A percentile compares a stretch with the other conserved stretches of the same genome.
Conservation (phyloP, 2,888 invertebrate species). For the Phalera bucephala region DNA sequence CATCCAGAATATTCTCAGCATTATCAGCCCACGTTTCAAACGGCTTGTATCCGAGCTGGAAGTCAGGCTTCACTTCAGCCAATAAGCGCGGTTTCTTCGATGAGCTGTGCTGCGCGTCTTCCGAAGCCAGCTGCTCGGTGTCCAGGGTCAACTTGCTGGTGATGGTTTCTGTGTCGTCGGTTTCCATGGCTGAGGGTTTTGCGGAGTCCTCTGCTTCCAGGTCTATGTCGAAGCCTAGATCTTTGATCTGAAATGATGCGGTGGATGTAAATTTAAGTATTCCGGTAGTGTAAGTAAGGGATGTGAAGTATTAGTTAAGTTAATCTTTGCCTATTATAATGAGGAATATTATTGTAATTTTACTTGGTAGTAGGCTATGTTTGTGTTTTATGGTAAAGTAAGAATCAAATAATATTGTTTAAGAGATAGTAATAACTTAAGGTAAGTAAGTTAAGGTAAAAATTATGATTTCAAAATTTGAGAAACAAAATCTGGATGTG, state of each 20-base stretch:
- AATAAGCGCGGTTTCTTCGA: constrained; percentile 62
- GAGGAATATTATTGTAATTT: no score
- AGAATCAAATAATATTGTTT: background rate
- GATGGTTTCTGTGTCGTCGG: constrained; percentile 38
- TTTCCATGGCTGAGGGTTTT: constrained; percentile 46
- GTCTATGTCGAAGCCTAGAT: constrained; percentile 83
- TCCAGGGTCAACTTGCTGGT: constrained; percentile 12
- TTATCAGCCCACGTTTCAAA: constrained; percentile 65
- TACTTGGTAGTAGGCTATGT: no score
- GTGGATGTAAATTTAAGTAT: no score
- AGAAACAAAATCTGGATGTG: no score
- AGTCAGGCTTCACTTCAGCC: constrained; percentile 53
- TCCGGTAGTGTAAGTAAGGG: no score
- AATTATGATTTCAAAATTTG: no score
- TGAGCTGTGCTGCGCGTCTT: constrained; percentile 12
- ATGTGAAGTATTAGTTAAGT: no score
- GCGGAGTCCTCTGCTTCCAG: constrained; percentile 41
- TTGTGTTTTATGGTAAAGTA: no score
- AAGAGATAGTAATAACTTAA: no score
- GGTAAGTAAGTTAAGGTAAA: no score
- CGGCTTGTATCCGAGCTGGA: constrained; percentile 76
- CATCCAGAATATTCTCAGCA: constrained; percentile 57
- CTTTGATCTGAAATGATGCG: constrained; percentile 81
- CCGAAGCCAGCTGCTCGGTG: background rate
- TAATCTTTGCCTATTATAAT: no score